Evolutionary conservation across 2,797 vertebrate genomes (phyloP).

Genomic region (Aldrovandia affinis): DNA sequence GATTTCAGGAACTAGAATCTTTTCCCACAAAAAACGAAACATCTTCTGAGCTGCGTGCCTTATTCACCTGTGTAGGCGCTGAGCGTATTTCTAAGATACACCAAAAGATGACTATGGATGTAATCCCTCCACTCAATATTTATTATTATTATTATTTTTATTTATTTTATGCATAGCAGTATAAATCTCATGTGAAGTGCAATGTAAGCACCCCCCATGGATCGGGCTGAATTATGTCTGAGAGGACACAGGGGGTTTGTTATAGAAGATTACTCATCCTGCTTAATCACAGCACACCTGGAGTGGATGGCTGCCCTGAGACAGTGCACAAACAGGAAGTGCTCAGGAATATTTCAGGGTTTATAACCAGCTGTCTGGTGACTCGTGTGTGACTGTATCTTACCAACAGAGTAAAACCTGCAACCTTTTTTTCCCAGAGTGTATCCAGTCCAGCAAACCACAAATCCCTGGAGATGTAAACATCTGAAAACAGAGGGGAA

Average conservation of each 20-base stretch:
- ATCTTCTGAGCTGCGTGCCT: neutral
- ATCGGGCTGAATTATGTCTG: neutral
- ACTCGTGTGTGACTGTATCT: conserved; percentile 70
- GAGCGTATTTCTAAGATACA: neutral
- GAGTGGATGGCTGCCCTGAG: conserved; percentile 43
- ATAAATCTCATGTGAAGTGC: neutral
- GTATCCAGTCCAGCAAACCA: neutral
- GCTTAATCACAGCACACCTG: conserved; percentile 72
- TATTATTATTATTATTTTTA: too few relatives aligned
- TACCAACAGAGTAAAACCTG: conserved; percentile 49
- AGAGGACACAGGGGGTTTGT: neutral
- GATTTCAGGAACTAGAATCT: neutral
- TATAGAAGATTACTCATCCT: conserved; percentile 62
- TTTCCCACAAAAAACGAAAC: neutral
- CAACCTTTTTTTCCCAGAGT: neutral
- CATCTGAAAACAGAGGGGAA: neutral
- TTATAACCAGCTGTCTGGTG: conserved; percentile 66
- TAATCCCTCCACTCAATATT: neutral
- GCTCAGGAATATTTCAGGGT: conserved; percentile 32
- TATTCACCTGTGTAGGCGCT: neutral
- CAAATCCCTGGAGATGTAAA: neutral
- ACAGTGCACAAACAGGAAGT: conserved; percentile 49
- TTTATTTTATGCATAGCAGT: neutral
- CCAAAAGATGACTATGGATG: neutral
- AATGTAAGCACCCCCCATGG: neutral